Conservation (phyloP, 2,113 vertebrate genomes). For the Nannospalax galili region DNA sequence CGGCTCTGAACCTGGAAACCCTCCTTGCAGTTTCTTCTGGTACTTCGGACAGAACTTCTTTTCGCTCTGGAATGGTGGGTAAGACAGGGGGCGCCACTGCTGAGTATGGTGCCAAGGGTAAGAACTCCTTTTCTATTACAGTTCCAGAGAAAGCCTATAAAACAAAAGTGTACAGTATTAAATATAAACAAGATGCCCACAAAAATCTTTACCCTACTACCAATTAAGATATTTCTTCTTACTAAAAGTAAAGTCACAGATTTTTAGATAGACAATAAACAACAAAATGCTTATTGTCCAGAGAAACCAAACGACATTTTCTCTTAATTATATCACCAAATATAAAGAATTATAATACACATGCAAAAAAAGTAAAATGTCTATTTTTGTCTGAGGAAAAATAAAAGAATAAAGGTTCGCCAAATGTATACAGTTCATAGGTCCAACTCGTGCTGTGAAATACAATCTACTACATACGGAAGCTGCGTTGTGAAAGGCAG, state of each 20-base stretch:
- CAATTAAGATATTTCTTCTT: constrained; percentile 78
- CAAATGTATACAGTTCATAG: neutral
- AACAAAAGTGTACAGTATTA: constrained; percentile 75
- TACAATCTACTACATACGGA: neutral
- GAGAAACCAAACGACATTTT: constrained; percentile 58
- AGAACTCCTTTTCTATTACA: constrained; percentile 96
- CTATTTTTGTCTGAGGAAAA: constrained; percentile 50
- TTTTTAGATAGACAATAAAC: constrained; percentile 77
- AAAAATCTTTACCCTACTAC: constrained; percentile 74
- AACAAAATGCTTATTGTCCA: constrained; percentile 77
- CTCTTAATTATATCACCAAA: constrained; percentile 49
- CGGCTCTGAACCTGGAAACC: constrained; percentile 96
- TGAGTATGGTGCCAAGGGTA: constrained; percentile 87
- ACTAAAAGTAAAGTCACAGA: constrained; percentile 79
- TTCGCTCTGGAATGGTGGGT: constrained; percentile 96
- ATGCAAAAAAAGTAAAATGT: constrained; percentile 56
- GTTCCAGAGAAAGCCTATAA: constrained; percentile 97
- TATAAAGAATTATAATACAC: neutral
- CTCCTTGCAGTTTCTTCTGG: constrained; percentile 86
- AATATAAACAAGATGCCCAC: constrained; percentile 71
- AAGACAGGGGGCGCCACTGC: constrained; percentile 90
- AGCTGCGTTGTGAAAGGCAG: neutral
- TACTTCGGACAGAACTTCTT: constrained; percentile 89
- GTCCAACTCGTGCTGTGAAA: neutral
- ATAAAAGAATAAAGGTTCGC: neutral